These are phyloP conservation scores for Misgurnus anguillicaudatus DNA, from an alignment of 2,113 vertebrate species.

Conservation along the genomic window DNA sequence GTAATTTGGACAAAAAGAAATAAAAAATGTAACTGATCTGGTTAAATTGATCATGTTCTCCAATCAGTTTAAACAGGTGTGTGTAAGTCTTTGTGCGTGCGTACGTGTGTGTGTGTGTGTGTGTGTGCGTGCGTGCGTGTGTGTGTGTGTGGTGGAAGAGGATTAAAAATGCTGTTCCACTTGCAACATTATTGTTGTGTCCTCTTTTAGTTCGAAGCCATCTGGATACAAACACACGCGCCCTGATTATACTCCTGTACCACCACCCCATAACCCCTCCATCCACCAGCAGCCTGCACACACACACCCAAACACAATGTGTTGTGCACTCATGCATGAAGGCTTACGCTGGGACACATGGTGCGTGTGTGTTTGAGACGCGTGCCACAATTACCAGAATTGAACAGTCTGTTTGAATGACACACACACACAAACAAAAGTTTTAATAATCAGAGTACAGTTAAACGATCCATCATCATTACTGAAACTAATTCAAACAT, in stretches of 20 bases:
- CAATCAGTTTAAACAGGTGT: conserved; percentile 29
- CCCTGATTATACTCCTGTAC: conserved; percentile 40
- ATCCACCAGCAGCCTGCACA: neutral
- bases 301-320: conserved; percentile 38
- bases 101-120: conserved; percentile 52
- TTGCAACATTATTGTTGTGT: conserved; percentile 74
- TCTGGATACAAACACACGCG: conserved; percentile 65
- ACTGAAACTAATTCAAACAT: too few relatives aligned
- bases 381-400: conserved; percentile 27
- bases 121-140: conserved; percentile 46
- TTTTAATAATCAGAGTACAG: too few relatives aligned
- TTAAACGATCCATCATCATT: too few relatives aligned
- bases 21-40: too few relatives aligned
- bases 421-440: conserved; percentile 46
- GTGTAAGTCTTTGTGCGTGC: conserved; percentile 33
- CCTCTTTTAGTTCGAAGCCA: conserved; percentile 71
- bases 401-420: conserved; percentile 15
- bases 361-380: conserved; percentile 21
- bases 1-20: too few relatives aligned
- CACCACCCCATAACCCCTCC: conserved; percentile 29
- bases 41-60: too few relatives aligned
- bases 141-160: conserved; percentile 74
- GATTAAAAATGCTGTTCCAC: conserved; percentile 79
- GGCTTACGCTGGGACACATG: conserved; percentile 21
- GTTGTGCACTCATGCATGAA: conserved; percentile 46